phyloP scores from a whole-genome alignment of 2,113 vertebrate species.

The Diadophis punctatus region DNA sequence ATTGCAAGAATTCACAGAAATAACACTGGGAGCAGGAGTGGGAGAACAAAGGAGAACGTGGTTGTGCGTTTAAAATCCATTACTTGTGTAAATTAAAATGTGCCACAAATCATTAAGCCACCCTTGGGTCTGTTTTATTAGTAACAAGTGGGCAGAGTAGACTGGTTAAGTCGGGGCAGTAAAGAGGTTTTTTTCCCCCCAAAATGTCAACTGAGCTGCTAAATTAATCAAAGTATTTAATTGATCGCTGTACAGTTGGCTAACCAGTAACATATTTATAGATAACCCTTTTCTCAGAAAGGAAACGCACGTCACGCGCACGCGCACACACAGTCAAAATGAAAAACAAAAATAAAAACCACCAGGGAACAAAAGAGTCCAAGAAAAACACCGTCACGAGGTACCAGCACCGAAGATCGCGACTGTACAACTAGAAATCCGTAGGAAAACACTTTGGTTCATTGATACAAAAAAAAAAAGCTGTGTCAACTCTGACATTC shows the following conservation, averaged over 20 bases:
- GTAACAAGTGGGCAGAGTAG: constrained; percentile 17
- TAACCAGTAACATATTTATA: constrained; percentile 65
- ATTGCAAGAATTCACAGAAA: constrained; percentile 40
- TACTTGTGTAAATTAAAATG: constrained; percentile 55
- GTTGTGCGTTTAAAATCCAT: constrained; percentile 57
- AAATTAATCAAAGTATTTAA: constrained; percentile 64
- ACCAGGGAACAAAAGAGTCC: constrained; percentile 61
- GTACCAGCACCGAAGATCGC: constrained; percentile 68
- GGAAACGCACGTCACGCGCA: not conserved
- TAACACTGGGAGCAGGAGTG: not conserved
- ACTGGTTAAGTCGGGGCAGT: constrained; percentile 12
- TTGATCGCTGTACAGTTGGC: constrained; percentile 72
- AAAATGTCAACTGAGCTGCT: constrained; percentile 48
- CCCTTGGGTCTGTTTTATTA: constrained; percentile 42
- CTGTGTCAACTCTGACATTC: not conserved
- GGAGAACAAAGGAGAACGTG: not conserved
- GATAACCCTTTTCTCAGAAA: not conserved
- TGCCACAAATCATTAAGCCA: constrained; percentile 44
- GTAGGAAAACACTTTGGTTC: constrained; percentile 78
- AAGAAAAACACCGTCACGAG: constrained; percentile 67
- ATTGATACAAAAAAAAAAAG: constrained; percentile 59
- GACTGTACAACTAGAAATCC: constrained; percentile 63
- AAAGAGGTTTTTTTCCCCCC: constrained; percentile 33
- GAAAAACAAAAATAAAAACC: not conserved
- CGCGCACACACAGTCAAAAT: not conserved